Conservation (phyloP, 2,797 vertebrate species). For the Sternotherus odoratus region DNA sequence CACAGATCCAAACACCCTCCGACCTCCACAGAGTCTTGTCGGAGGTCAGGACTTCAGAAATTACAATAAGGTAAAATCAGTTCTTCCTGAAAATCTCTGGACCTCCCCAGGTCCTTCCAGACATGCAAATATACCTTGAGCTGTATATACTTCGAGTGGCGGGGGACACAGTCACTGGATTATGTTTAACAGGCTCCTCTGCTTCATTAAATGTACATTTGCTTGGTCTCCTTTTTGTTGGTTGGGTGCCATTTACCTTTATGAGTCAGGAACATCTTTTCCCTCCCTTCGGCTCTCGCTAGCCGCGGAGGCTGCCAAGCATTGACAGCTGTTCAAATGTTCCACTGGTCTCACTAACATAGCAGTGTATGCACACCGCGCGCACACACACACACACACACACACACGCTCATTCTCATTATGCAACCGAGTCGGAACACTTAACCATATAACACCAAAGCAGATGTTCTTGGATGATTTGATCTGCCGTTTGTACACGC, state of each 20-base stretch:
- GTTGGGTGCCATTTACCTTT: conserved; percentile 67
- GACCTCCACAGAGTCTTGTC: too few species aligned
- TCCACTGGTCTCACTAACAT: conserved; percentile 5
- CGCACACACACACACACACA: neutral
- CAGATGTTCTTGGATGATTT: conserved; percentile 8
- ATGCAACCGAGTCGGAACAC: neutral
- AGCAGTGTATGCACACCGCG: neutral
- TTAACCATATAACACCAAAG: conserved; percentile 37
- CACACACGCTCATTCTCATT: neutral
- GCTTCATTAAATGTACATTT: conserved; percentile 81
- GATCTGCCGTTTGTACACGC: neutral
- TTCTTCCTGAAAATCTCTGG: neutral
- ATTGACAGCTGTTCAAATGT: conserved; percentile 27
- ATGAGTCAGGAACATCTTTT: conserved; percentile 60
- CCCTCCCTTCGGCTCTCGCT: conserved; percentile 25
- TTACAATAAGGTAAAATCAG: neutral
- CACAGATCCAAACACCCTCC: neutral
- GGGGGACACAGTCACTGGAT: conserved; percentile 22
- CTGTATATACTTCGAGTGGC: neutral
- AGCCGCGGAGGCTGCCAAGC: conserved; percentile 38
- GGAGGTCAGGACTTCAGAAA: neutral
- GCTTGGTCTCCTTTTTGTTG: conserved; percentile 81
- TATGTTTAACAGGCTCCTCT: conserved; percentile 80
- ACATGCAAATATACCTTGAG: neutral
- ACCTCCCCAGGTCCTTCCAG: too few species aligned